Evolutionary conservation across 2,113 vertebrate species (phyloP).

Genomic region (Microtus montanus): DNA sequence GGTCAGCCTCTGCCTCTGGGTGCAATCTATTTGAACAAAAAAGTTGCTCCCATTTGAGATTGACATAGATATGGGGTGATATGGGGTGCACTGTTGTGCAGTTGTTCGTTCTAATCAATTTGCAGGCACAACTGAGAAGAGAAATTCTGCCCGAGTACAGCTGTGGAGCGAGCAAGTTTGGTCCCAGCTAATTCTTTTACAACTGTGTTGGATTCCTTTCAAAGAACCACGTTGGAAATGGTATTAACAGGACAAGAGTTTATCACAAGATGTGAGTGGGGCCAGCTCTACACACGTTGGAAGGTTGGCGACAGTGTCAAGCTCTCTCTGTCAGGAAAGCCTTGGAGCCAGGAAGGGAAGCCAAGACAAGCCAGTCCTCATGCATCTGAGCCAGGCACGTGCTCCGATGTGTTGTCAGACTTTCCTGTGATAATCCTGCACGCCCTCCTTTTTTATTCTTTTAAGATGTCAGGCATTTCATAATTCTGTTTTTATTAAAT

Average conservation of each 20-base stretch:
- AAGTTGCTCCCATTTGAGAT: background rate
- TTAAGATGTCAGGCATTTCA: constrained; percentile 26
- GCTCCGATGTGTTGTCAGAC: background rate
- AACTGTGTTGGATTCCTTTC: constrained; percentile 38
- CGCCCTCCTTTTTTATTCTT: constrained; percentile 43
- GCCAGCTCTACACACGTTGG: constrained; percentile 24
- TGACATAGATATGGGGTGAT: background rate
- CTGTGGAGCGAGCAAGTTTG: constrained; percentile 50
- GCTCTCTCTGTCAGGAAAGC: constrained; percentile 67
- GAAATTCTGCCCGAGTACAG: constrained; percentile 19
- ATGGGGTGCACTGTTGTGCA: background rate
- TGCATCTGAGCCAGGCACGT: background rate
- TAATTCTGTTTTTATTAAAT: background rate
- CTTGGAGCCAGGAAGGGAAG: constrained; percentile 16
- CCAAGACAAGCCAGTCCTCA: constrained; percentile 17
- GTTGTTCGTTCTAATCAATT: constrained; percentile 38
- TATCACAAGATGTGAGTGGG: background rate
- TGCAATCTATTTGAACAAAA: background rate
- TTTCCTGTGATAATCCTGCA: background rate
- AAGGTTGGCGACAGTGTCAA: constrained; percentile 7
- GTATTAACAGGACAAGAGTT: constrained; percentile 61
- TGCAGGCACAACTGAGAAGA: constrained; percentile 23
- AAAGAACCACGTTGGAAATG: constrained; percentile 12
- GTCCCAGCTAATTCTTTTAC: constrained; percentile 39
- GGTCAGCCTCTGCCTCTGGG: background rate